Evolutionary conservation across 2,888 invertebrate species (phyloP), one percentile per base, ranked within the genome.

Genomic region (Nymphalis urticae): DNA sequence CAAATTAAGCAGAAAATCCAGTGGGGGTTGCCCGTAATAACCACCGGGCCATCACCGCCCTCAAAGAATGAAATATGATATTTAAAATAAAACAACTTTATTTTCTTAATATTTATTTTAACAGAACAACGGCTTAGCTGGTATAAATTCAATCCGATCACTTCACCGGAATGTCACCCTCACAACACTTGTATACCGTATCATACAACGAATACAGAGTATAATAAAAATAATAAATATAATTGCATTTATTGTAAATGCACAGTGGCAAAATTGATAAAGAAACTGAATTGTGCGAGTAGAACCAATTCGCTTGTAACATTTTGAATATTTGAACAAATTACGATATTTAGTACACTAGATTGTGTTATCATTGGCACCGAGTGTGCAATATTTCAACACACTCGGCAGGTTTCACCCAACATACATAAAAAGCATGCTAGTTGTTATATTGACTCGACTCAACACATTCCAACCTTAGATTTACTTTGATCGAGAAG

Each of bases 231-330:
- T 48, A 9, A 21, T 13, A 58, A 32, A 64, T 16, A 47, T 24
- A 27, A 17, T 21, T 48, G 56, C 64, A 64, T 64, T 56, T 56
- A 64, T 19, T 48, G 32, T 58, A 64, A 64, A 64, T 64, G 54
- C 64, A 27, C 7, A 36, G n/a, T 56, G 54, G 54, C 54, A 54
- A 27, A 32, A 32, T 32, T 56, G 32, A n/a, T 32, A 21, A 7
- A 2, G 4, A 21, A 21, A 51, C 21, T 56, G 17, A 27, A 5
- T 56, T 56, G 54, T 32, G 54, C 54, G 32, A 32, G 27, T 54
- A 24, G 13, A 53, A 53, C 27, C 27, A 6, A 32, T 7, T n/a
- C 6, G 0, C 8, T 56, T 7, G n/a, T 27, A 17, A 32, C 32
- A 8, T 17, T 56, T 32, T 27, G 1, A 56, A 27, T 27, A n/a